Percentiles rank a stretch among this genome's conserved stretches.
Evolutionary conservation across 2,888 invertebrate genomes (phyloP).

Genomic region (Cheilosia scutellata): DNA sequence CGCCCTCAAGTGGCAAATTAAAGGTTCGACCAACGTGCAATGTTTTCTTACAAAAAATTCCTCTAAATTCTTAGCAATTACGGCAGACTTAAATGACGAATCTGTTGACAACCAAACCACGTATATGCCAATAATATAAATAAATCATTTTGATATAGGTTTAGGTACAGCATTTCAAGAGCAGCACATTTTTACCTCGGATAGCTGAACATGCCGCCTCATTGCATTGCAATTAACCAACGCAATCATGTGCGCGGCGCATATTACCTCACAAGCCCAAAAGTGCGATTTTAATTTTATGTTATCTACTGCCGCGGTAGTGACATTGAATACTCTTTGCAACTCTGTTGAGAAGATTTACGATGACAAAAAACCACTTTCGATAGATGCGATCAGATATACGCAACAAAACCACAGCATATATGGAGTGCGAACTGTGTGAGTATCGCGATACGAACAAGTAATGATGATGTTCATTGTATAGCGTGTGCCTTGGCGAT

Average conservation of each 20-base stretch:
- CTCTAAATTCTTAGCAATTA: no score
- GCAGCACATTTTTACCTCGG: slow-evolving; percentile 54
- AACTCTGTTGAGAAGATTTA: slow-evolving; percentile 58
- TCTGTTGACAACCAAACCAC: no score
- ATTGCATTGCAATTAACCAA: slow-evolving; percentile 40
- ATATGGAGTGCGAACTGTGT: not conserved
- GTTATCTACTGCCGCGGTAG: slow-evolving; percentile 1
- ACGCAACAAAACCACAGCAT: slow-evolving; percentile 13
- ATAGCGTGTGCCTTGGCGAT: slow-evolving; percentile 38
- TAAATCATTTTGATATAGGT: no score
- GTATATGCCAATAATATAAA: no score
- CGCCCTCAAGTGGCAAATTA: no score
- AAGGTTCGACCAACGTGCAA: no score
- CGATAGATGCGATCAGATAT: slow-evolving; percentile 54
- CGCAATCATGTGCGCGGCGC: not conserved
- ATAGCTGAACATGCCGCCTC: slow-evolving; percentile 30
- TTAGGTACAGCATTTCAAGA: not conserved
- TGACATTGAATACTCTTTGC: slow-evolving; percentile 47
- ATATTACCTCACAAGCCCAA: slow-evolving; percentile 59
- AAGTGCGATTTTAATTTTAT: slow-evolving; percentile 45
- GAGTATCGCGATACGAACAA: slow-evolving; percentile 11
- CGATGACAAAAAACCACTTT: slow-evolving; percentile 71
- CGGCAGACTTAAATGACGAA: no score
- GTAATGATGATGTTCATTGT: slow-evolving; percentile 54
- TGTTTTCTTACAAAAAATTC: no score